Base-by-base conservation (phyloP, 92 coral and sea anemone species). In the Paragorgia papillata region DNA sequence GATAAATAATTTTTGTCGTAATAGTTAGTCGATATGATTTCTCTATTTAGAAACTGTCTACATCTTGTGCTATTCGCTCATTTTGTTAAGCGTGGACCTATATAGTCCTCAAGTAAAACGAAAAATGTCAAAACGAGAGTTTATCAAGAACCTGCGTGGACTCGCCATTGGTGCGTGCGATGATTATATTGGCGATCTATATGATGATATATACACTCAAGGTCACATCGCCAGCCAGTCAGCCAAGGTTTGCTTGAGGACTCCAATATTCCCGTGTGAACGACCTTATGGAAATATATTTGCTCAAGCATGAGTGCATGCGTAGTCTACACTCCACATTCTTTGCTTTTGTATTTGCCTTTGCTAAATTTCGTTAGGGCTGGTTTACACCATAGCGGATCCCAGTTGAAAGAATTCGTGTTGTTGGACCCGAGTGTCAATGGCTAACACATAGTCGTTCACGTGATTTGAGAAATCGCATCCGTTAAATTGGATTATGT, bases 101-200 rank as follows among this genome's bases (percentile, higher is more conserved):
- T 90, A 92, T 82, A 95, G 99, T 57, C 99, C 99, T 2, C 96
- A 95, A 37, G 99, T 95, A 29, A 95, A 91, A 82, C 87, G 89
- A 79, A 95, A 95, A 82, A 95, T 95, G 99, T 70, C 95, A 37
- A 95, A 95, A 70, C 89, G 99, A 30, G 99, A 95, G 84, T 95
- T 95, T 76, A 81, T 95, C 55, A 95, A 95, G 63, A 95, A 95
- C 73, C 84, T 95, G 62, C 95, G 99, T 21, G 99, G 99, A 9
- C 88, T 95, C 19, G 92, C 88, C 7, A 89, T 89, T 19, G 97
- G 91, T 28, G 85, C 91, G 24, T 75, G 91, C 26, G 89, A 84
- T 12, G 99, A 95, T 61, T 95, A 69, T 63, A 88, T 95, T 40
- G 99, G 99, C 0, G 99, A 95, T 75, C 84, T 95, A 46, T 95